Evolutionary conservation across 2,113 vertebrate species (phyloP).

Genomic region (Neopipo cinnamomea): DNA sequence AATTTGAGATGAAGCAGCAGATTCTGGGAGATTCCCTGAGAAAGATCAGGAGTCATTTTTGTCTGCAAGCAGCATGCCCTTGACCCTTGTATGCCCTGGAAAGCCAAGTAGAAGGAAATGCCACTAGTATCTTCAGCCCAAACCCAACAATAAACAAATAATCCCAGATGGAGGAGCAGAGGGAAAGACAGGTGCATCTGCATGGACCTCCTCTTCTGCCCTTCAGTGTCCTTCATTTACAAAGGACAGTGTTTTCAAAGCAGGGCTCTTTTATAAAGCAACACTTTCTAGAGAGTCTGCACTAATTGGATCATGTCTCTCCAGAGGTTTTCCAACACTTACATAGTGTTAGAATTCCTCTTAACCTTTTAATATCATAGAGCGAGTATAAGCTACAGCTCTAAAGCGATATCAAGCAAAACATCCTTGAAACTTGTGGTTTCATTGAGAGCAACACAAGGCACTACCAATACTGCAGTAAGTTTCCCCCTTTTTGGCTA

Average conservation of each 20-base stretch:
- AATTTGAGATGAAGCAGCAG: not conserved
- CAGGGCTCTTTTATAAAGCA: not conserved
- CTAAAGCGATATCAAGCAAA: not conserved
- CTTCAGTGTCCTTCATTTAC: not conserved
- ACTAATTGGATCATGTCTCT: not conserved
- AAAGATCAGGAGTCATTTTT: not conserved
- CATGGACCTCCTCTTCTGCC: not conserved
- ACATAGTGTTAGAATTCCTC: not conserved
- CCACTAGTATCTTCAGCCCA: not conserved
- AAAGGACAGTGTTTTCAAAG: not conserved
- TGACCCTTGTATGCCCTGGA: not conserved
- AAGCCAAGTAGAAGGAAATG: rapidly evolving
- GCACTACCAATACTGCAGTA: not conserved
- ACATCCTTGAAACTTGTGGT: not conserved
- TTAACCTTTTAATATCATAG: not conserved
- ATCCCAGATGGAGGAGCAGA: not conserved
- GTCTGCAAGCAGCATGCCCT: not conserved
- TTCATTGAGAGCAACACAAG: not conserved
- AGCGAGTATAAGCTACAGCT: not conserved
- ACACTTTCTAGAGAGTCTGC: not conserved
- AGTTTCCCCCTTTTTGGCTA: not conserved
- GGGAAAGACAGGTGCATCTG: not conserved
- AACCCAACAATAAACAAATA: not conserved
- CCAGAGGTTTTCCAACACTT: not conserved
- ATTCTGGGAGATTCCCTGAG: not conserved